Conservation (phyloP, 2,113 vertebrate species). For the Dendrocopos noguchii region DNA sequence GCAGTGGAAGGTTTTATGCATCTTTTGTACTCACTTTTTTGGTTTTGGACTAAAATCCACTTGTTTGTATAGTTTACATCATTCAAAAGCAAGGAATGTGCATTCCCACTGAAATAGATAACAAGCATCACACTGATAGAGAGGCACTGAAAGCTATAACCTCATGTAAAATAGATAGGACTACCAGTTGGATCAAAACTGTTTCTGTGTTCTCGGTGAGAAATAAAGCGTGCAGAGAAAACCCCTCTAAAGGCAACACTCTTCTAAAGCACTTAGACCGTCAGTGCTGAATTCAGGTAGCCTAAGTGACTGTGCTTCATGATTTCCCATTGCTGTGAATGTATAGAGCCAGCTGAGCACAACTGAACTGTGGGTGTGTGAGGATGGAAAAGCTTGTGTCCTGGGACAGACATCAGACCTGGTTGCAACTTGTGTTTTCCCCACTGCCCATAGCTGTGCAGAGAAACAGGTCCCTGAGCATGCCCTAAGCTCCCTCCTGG, state of each 20-base stretch:
- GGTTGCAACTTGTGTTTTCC: fast-evolving
- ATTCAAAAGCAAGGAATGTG: not conserved
- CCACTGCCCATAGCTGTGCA: fast-evolving
- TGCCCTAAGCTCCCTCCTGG: not conserved
- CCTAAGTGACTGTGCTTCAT: slow-evolving; percentile 3
- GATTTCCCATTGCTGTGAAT: not conserved
- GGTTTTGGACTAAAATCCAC: not conserved
- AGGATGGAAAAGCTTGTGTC: not conserved
- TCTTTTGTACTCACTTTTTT: not conserved
- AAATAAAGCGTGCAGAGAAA: not conserved
- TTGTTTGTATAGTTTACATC: not conserved
- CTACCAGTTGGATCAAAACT: not conserved
- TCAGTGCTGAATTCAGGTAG: slow-evolving; percentile 59
- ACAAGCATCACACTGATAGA: not conserved
- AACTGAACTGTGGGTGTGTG: not conserved
- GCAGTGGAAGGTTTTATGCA: not conserved
- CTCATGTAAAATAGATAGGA: not conserved
- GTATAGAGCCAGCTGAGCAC: slow-evolving; percentile 29
- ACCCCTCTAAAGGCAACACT: not conserved
- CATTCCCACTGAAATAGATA: not conserved
- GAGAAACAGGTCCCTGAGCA: fast-evolving
- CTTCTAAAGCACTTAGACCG: not conserved
- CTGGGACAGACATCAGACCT: not conserved
- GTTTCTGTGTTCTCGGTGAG: not conserved
- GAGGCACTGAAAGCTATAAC: not conserved